Base-by-base conservation (phyloP, 2,888 invertebrate species). In the Drosophila incognita region DNA sequence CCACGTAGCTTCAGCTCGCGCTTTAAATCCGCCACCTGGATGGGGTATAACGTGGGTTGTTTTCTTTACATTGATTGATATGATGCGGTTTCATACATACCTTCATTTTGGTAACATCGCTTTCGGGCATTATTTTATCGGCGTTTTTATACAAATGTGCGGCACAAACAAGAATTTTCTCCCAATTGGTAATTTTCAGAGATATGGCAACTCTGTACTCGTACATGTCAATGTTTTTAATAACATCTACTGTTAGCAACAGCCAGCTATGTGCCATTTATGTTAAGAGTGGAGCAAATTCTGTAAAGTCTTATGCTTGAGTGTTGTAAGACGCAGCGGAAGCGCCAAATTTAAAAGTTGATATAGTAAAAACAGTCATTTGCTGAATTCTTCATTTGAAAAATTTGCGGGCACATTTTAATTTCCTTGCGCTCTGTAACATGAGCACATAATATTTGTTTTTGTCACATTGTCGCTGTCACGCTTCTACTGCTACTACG, bases 11-110 rank as follows among this genome's bases (percentile, higher is more conserved):
- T 98, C 63, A 98, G 93, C 92, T 97, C 97, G 85, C 95, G 95
- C 88, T 96, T 97, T 82, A 98, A 94, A 92, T 98, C 98, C 18
- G 97, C 96, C 40, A 98, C 97, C 96, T 98, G 59, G 3, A 59
- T 51, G 21, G 4, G 11, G 6, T 21, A 48, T 15, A 29, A 10
- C 21, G 35, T 53, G 35, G 5, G 5, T 53, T 40, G 21, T 33
- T 29, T 66, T 33, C 8, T 24, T 8, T 0, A 18, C 2, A 29
- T 8, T 59, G 6, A 18, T 36, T 46, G 3, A 1, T 42, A 11
- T 4, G 8, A 27, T 13, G 2, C 7, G 1, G 2, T 1, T 51
- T 8, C 1, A 2, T 18, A 65, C 74, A 70, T 52, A 92, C 93
- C 85, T 93, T 93, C 93, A 93, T 92, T 90, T 93, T 93, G 4